Conservation (phyloP, 2,888 invertebrate genomes). For the Drymonia ruficornis region DNA sequence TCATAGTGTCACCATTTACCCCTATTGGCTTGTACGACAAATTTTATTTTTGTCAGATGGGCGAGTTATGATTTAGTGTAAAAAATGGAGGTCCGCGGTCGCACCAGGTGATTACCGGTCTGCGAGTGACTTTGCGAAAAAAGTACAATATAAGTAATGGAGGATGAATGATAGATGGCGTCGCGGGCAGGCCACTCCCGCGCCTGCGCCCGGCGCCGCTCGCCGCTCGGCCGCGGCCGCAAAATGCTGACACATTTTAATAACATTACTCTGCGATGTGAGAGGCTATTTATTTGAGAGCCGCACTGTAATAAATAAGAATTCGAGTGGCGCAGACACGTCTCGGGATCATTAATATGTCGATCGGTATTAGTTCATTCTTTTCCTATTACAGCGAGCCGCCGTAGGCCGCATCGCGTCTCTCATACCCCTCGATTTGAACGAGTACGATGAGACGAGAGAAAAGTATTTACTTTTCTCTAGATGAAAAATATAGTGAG, state of each 20-base stretch:
- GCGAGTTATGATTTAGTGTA: slow-evolving; percentile 83
- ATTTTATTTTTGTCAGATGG: slow-evolving; percentile 83
- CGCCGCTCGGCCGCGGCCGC: slow-evolving; percentile 42
- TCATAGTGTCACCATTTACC: slow-evolving; percentile 78
- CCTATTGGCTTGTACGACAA: slow-evolving; percentile 82
- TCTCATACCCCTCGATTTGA: slow-evolving; percentile 36
- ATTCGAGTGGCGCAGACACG: slow-evolving; percentile 75
- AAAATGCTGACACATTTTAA: slow-evolving; percentile 85
- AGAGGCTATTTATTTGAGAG: slow-evolving; percentile 81
- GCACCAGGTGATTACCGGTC: slow-evolving; percentile 85
- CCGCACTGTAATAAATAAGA: slow-evolving; percentile 77
- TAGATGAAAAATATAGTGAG: slow-evolving; percentile 7
- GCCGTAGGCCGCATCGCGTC: slow-evolving; percentile 36
- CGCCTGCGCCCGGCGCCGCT: slow-evolving; percentile 51
- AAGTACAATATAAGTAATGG: slow-evolving; percentile 85
- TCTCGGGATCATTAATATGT: slow-evolving; percentile 71
- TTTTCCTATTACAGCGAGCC: slow-evolving; percentile 59
- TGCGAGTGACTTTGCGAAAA: slow-evolving; percentile 83
- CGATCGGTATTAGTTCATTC: slow-evolving; percentile 71
- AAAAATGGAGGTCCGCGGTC: slow-evolving; percentile 81
- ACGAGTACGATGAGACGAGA: slow-evolving; percentile 20
- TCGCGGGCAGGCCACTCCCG: slow-evolving; percentile 55
- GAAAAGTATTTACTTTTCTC: slow-evolving; percentile 12
- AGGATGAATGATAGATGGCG: slow-evolving; percentile 84
- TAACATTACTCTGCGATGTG: slow-evolving; percentile 81